These are phyloP conservation scores for Leptoclinus maculatus DNA, from an alignment of 2,797 vertebrate species.

Conservation along the genomic window DNA sequence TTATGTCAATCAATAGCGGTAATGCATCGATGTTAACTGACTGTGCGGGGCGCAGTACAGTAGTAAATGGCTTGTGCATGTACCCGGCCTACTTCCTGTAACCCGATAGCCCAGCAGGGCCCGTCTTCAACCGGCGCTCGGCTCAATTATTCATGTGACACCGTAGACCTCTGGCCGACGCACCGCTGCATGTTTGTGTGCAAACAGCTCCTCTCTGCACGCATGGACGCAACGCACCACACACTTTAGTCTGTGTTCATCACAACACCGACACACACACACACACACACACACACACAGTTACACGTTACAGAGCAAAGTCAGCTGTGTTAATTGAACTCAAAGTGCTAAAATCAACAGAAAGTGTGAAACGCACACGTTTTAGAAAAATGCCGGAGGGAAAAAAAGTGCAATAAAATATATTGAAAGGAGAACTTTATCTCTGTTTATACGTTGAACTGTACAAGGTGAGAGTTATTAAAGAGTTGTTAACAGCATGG, in stretches of 20 bases:
- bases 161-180: conserved; percentile 51
- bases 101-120: conserved; percentile 49
- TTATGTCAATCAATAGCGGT: conserved; percentile 77
- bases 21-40: conserved; percentile 72
- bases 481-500: neutral
- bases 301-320: neutral
- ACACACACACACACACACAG: neutral
- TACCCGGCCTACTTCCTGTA: conserved; percentile 70
- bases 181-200: conserved; percentile 73
- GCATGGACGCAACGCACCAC: conserved; percentile 18
- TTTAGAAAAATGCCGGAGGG: too few species aligned
- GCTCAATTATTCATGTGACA: conserved; percentile 79
- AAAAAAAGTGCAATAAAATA: neutral
- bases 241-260: conserved; percentile 30
- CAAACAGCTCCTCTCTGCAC: conserved; percentile 67
- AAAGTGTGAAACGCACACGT: conserved; percentile 2
- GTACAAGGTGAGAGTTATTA: neutral
- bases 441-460: neutral
- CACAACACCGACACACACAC: conserved; percentile 17
- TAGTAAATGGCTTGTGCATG: conserved; percentile 57
- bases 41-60: conserved; percentile 42
- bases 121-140: conserved; percentile 39
- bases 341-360: conserved; percentile 10
- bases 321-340: conserved; percentile 15
- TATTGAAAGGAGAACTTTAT: conserved; percentile 1